A percentile compares a stretch with the other conserved stretches of the same genome.
Evolutionary conservation across 2,888 invertebrate species (phyloP).

Genomic region (Sericinus montela): DNA sequence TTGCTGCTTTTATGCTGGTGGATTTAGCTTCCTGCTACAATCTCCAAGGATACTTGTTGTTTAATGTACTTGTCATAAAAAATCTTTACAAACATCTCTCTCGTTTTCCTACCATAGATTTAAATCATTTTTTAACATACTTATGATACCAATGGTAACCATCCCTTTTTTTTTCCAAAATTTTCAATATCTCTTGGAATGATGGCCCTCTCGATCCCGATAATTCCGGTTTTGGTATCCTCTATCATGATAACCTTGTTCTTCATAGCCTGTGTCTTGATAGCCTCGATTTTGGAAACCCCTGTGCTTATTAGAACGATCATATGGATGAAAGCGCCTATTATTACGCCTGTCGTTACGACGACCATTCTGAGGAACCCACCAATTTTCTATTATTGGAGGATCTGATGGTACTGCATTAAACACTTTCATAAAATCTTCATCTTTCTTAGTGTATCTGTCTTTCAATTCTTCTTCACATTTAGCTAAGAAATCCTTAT

Average conservation of each 20-base stretch:
- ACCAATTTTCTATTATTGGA: constrained; percentile 81
- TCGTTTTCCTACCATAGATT: no score
- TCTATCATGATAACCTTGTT: background rate
- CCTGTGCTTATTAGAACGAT: constrained; percentile 32
- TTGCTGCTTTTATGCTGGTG: no score
- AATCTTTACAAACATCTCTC: no score
- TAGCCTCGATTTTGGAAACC: constrained; percentile 27
- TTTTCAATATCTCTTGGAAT: constrained; percentile 6
- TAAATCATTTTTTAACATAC: no score
- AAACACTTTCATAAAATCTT: constrained; percentile 76
- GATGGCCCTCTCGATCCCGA: background rate
- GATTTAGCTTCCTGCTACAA: no score
- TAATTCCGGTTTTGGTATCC: background rate
- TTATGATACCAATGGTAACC: no score
- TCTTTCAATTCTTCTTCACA: constrained; percentile 82
- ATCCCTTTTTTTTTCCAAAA: no score
- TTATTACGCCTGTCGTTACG: constrained; percentile 50
- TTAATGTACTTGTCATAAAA: no score
- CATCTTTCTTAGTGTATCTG: constrained; percentile 81
- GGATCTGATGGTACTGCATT: constrained; percentile 65
- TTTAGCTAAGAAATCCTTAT: constrained; percentile 78
- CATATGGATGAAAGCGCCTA: constrained; percentile 37
- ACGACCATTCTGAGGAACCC: constrained; percentile 43
- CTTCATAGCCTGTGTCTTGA: constrained; percentile 25
- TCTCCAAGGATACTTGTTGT: no score